Evolutionary conservation across 2,113 vertebrate species (phyloP), one percentile per base, ranked within the genome.

Genomic region (Phrynosoma blainvillii): DNA sequence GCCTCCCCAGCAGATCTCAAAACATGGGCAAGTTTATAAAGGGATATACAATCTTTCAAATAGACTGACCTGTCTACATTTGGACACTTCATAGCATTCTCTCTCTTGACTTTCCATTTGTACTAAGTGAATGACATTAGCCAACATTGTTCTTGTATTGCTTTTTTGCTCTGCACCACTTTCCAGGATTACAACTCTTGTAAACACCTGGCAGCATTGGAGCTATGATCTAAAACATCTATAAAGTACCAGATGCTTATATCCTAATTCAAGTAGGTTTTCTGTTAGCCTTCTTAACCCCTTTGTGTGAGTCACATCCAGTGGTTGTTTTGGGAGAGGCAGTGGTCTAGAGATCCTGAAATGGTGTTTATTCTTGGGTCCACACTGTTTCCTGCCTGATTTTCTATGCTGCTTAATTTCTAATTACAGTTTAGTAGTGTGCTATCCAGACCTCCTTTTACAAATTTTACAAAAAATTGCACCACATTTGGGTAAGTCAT

Each of bases 371-470:
- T 68, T 27, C 27, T 27, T 70, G 11, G 30, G 23, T 27, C 27
- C 68, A 20, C 91, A 89, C 25, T 91, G 32, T 82, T 47, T 25
- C 18, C 81, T 16, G 13, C 79, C 87, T 82, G 91, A 87, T 79
- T 80, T 85, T 84, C 52, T 42, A 36, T 75, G 81, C 73, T 59
- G 18, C 32, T 59, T 65, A 75, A 88, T 25, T 73, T 8, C 1
- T 62, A 88, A 87, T 94, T 90, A 90, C 79, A 92, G 82, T 59
- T 85, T 90, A 86, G 32, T 14, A 77, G 87, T 96, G 92, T 84
- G 36, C 88, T 90, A 70, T 85, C 87, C 75, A 42, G 21, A 56
- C 77, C 93, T 83, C 42, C 71, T 68, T 84, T 68, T 88, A 32
- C 56, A n/a, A 59, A 59, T 59, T 59, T 59, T 13, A 59, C 56